Percentiles rank a stretch among this genome's conserved stretches.
Evolutionary conservation across 2,113 vertebrate genomes (phyloP).

Genomic region (Martes martes): DNA sequence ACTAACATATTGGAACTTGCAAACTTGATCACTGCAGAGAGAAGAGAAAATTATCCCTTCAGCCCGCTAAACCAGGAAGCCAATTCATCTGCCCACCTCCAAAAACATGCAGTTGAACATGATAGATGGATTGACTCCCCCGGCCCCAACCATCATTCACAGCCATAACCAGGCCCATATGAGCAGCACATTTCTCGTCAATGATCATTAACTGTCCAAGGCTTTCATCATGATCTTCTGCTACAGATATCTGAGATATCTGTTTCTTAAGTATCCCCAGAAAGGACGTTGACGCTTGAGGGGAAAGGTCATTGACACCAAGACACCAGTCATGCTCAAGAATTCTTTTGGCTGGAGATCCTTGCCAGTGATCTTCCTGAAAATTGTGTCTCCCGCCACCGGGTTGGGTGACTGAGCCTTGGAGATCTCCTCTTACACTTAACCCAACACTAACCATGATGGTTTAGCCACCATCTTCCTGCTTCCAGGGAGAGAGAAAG

Average conservation of each 20-base stretch:
- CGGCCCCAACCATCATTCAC: not conserved
- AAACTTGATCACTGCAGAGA: not conserved
- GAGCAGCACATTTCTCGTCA: not conserved
- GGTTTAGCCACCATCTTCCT: not conserved
- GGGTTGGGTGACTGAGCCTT: not conserved
- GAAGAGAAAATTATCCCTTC: not conserved
- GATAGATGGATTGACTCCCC: not conserved
- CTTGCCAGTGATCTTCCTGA: not conserved
- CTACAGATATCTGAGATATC: conserved; percentile 90
- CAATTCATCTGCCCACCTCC: conserved; percentile 89
- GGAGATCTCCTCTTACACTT: not conserved
- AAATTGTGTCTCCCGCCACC: not conserved
- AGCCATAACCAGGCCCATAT: not conserved
- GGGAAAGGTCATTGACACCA: conserved; percentile 90
- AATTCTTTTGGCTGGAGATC: not conserved
- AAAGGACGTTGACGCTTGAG: conserved; percentile 94
- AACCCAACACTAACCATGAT: too few species aligned
- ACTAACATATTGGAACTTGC: not conserved
- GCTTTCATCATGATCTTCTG: conserved; percentile 88
- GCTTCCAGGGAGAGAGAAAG: not conserved
- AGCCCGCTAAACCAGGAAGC: conserved; percentile 72
- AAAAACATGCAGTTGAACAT: too few species aligned
- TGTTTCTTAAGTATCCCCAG: conserved; percentile 93
- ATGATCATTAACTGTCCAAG: not conserved
- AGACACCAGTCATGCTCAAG: conserved; percentile 83